Evolutionary conservation across 1,140 invertebrate species (phyloP).

Genomic region (Drosophila simulans): DNA sequence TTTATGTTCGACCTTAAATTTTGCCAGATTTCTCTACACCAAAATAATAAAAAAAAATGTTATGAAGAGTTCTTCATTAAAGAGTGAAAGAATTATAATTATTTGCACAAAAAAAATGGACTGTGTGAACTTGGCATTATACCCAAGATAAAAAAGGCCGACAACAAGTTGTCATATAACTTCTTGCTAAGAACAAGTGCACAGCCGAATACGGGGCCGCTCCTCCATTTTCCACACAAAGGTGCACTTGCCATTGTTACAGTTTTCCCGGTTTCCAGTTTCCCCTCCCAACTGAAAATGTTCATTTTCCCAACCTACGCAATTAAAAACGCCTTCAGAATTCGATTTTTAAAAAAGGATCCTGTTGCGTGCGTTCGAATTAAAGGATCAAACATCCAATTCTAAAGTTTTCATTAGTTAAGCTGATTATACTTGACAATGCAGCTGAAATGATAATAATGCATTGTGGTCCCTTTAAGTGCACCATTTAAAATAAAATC

Average conservation of each 20-base stretch:
- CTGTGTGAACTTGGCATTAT: constrained; percentile 4
- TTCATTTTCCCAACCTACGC: constrained; percentile 1
- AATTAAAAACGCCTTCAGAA: constrained; percentile 55
- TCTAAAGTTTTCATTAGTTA: constrained; percentile 55
- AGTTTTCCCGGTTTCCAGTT: constrained; percentile 29
- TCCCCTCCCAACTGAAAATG: constrained; percentile 2
- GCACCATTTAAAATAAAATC: not conserved
- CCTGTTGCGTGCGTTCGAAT: constrained; percentile 51
- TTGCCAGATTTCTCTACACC: constrained; percentile 31
- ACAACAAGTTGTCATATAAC: constrained; percentile 41
- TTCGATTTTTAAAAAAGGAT: not conserved
- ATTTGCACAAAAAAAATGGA: constrained; percentile 57
- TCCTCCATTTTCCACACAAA: constrained; percentile 17
- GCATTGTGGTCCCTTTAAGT: not conserved
- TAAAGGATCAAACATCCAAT: constrained; percentile 1
- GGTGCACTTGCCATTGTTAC: constrained; percentile 68
- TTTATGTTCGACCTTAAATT: constrained; percentile 70
- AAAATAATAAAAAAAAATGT: not conserved
- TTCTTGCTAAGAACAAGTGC: constrained; percentile 53
- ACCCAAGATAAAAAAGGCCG: constrained; percentile 26
- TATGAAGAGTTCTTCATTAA: not conserved
- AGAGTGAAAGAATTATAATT: constrained; percentile 66
- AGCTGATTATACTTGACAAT: constrained; percentile 65
- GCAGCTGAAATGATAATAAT: constrained; percentile 57
- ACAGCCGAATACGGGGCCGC: not conserved